These are phyloP conservation scores for Mechanitis mazaeus DNA, from an alignment of 2,888 invertebrate species.

Conservation along the genomic window DNA sequence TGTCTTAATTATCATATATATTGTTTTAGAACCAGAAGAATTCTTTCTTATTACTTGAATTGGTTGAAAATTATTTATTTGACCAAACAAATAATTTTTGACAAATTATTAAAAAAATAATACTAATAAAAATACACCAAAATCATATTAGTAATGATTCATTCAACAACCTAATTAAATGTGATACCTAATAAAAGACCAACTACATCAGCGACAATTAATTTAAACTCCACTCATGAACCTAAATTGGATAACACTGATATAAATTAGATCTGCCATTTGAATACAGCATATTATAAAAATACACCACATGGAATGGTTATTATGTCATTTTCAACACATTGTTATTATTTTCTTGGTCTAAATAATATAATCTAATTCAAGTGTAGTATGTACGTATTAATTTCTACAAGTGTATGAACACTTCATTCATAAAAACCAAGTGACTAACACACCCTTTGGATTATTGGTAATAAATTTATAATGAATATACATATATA, in stretches of 20 bases:
- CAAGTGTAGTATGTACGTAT: neutral
- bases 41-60: no score
- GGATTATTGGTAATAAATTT: constrained; percentile 1
- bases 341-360: no score
- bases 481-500: neutral
- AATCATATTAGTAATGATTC: neutral
- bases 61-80: no score
- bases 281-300: neutral
- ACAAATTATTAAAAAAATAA: no score
- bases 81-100: no score
- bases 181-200: neutral
- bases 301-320: no score
- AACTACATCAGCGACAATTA: neutral
- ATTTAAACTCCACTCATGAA: neutral
- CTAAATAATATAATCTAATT: no score
- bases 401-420: neutral
- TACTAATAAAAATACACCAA: no score
- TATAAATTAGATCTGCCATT: neutral
- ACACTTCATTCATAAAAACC: neutral
- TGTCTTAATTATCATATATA: no score
- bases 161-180: neutral
- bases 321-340: no score
- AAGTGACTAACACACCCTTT: neutral
- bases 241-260: constrained; percentile 2
- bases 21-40: no score